These are phyloP conservation scores for Galbula dea DNA, from an alignment of 2,113 vertebrate species.

Conservation along the genomic window DNA sequence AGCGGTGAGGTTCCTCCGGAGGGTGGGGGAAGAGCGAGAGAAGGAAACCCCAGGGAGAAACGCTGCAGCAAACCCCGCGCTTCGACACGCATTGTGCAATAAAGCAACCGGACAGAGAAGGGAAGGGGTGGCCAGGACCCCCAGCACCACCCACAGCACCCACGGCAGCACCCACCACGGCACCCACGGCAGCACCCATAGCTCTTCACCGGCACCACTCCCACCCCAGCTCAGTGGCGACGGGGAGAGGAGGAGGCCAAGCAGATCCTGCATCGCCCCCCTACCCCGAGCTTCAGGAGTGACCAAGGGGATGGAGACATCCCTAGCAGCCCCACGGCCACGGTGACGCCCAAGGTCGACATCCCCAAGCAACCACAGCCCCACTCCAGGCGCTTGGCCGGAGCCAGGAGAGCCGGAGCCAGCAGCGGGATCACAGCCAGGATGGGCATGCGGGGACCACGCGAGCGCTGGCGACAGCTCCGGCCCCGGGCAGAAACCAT, in stretches of 20 bases:
- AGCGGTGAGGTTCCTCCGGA: neutral
- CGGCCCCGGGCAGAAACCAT: neutral
- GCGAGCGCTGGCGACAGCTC: neutral
- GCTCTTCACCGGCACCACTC: neutral
- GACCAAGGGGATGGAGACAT: neutral
- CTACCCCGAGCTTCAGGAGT: neutral
- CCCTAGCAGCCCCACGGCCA: neutral
- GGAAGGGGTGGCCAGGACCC: neutral
- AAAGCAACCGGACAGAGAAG: slow-evolving; percentile 20
- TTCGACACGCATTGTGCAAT: slow-evolving; percentile 65
- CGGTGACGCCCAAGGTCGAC: neutral
- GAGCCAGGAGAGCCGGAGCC: neutral
- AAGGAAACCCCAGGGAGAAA: neutral
- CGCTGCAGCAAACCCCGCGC: slow-evolving; percentile 45
- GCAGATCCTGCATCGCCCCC: neutral
- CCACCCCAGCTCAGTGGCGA: neutral
- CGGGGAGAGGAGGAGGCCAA: neutral
- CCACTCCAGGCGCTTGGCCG: neutral
- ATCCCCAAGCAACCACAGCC: neutral
- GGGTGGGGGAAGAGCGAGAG: neutral
- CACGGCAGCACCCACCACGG: neutral
- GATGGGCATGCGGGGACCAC: neutral
- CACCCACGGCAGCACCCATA: too few relatives aligned
- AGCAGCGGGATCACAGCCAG: neutral
- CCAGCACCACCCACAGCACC: neutral